These are phyloP conservation scores for Maccullochella peelii DNA, from an alignment of 2,113 vertebrate genomes.

Conservation along the genomic window DNA sequence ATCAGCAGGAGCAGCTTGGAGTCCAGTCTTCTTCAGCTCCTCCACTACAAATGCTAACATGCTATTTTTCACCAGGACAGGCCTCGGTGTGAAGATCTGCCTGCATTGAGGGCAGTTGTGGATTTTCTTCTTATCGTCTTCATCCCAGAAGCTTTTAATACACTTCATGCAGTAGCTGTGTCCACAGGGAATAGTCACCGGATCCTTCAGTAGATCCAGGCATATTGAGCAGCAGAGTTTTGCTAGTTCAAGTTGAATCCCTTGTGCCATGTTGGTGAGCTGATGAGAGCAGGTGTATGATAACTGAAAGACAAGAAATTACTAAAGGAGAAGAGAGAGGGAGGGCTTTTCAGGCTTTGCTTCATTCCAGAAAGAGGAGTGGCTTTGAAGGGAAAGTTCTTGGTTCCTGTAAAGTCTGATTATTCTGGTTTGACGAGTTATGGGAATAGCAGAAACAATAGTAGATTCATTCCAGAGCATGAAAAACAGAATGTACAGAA, in stretches of 20 bases:
- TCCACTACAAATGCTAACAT: slow-evolving; percentile 38
- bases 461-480: neutral
- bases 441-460: neutral
- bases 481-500: neutral
- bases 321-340: neutral
- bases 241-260: slow-evolving; percentile 28
- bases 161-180: slow-evolving; percentile 87
- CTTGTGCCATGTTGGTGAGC: slow-evolving; percentile 28
- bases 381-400: neutral
- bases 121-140: fast-evolving
- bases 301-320: neutral
- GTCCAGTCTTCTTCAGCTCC: slow-evolving; percentile 15
- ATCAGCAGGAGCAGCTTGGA: neutral
- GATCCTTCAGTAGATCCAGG: slow-evolving; percentile 65
- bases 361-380: slow-evolving; percentile 22
- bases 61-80: neutral
- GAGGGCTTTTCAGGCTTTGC: neutral
- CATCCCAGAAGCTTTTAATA: slow-evolving; percentile 71
- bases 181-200: slow-evolving; percentile 84
- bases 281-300: neutral
- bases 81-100: slow-evolving; percentile 57
- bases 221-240: slow-evolving; percentile 79
- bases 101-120: slow-evolving; percentile 79
- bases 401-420: neutral
- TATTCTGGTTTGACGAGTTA: neutral